These are phyloP conservation scores for Caenorhabditis plicata DNA, from an alignment of 2,888 invertebrate species.

Conservation along the genomic window DNA sequence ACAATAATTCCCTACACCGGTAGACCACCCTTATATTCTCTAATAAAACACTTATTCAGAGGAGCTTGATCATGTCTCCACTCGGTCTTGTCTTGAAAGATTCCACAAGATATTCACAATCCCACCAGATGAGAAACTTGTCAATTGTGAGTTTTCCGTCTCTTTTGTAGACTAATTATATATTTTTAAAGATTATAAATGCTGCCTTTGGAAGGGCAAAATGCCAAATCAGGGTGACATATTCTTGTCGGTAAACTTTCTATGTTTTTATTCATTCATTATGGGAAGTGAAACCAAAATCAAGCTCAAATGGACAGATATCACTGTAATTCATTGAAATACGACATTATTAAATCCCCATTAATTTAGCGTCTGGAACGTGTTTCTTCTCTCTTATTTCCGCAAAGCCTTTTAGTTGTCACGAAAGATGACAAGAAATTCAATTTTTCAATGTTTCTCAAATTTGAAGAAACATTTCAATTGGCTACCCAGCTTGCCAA, in stretches of 20 bases:
- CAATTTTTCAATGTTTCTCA: constrained; percentile 87
- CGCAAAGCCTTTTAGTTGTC: constrained; percentile 55
- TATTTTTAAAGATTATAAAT: constrained; percentile 69
- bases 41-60: constrained; percentile 70
- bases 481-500: constrained; percentile 93
- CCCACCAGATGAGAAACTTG: constrained; percentile 89
- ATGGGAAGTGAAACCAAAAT: constrained; percentile 86
- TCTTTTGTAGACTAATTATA: not conserved
- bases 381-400: constrained; percentile 54
- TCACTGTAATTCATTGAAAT: constrained; percentile 69
- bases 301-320: constrained; percentile 86
- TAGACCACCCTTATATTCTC: not conserved
- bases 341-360: not conserved
- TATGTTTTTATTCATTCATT: constrained; percentile 93
- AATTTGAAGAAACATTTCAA: constrained; percentile 83
- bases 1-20: constrained; percentile 19
- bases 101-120: constrained; percentile 87
- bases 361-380: constrained; percentile 58
- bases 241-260: constrained; percentile 91
- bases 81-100: constrained; percentile 74
- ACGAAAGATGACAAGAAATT: constrained; percentile 69
- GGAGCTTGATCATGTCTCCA: constrained; percentile 66
- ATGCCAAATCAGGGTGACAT: constrained; percentile 94
- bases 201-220: constrained; percentile 87
- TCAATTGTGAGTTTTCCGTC: constrained; percentile 77